These are phyloP conservation scores for Trissoscelio sp. DNA, from an alignment of 2,888 invertebrate genomes.

Conservation along the genomic window DNA sequence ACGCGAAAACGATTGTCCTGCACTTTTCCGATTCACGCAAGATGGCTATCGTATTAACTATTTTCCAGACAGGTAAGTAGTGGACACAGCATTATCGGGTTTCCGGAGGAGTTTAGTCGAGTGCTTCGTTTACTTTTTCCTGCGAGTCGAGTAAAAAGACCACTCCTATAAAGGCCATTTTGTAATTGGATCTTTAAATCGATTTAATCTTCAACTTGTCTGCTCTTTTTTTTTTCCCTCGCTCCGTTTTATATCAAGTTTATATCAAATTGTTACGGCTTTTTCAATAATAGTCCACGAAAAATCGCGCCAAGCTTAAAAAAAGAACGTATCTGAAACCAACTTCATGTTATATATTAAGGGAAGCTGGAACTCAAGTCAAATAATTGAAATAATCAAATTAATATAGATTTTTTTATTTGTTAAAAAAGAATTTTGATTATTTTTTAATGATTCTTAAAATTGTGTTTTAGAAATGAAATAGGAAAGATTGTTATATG, in stretches of 20 bases:
- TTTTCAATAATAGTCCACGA: no score
- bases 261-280: conserved; percentile 44
- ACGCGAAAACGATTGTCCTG: conserved; percentile 62
- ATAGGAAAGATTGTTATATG: no score
- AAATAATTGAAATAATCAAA: no score
- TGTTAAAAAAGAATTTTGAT: no score
- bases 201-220: conserved; percentile 67
- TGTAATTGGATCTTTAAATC: conserved; percentile 70
- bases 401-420: no score
- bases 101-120: conserved; percentile 69
- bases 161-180: conserved; percentile 69
- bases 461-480: no score
- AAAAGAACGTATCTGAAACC: no score
- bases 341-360: no score
- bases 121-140: conserved; percentile 70
- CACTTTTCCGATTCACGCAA: conserved; percentile 60
- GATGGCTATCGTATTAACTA: conserved; percentile 68
- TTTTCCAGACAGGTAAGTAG: conserved; percentile 68
- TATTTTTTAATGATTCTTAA: no score
- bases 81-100: conserved; percentile 70
- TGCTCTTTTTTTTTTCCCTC: conserved; percentile 30
- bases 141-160: conserved; percentile 66
- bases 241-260: conserved; percentile 54
- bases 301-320: no score
- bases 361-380: no score